These are phyloP conservation scores for Fragum fragum DNA, from an alignment of 2,888 invertebrate genomes.

Conservation along the genomic window DNA sequence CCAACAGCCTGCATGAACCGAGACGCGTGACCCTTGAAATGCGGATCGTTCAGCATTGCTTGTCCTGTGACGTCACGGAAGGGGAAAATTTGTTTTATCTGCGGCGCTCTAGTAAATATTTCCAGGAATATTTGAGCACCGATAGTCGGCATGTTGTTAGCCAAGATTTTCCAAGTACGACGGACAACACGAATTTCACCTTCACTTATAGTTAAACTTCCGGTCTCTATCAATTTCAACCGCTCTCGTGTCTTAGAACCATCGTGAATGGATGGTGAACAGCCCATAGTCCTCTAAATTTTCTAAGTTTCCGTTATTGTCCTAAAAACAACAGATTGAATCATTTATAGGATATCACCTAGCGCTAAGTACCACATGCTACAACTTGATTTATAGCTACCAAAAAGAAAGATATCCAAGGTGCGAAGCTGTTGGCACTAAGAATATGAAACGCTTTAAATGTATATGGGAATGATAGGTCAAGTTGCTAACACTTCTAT, in stretches of 20 bases:
- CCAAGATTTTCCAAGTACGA: conserved; percentile 73
- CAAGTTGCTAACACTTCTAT: too few relatives aligned
- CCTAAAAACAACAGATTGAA: too few relatives aligned
- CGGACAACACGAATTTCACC: conserved; percentile 61
- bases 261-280: conserved; percentile 25
- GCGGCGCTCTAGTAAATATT: conserved; percentile 76
- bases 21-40: conserved; percentile 79
- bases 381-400: too few relatives aligned
- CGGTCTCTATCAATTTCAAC: not conserved
- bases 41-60: conserved; percentile 64
- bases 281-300: conserved; percentile 24
- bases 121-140: conserved; percentile 76
- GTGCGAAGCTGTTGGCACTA: too few relatives aligned
- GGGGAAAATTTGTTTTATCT: conserved; percentile 79
- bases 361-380: too few relatives aligned
- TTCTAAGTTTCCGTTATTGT: not conserved
- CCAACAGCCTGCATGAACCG: conserved; percentile 84
- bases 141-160: conserved; percentile 69
- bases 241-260: not conserved
- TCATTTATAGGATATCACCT: too few relatives aligned
- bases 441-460: too few relatives aligned
- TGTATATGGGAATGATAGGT: too few relatives aligned
- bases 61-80: conserved; percentile 73
- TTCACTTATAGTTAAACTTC: conserved; percentile 18
- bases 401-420: too few relatives aligned